phyloP scores from a whole-genome alignment of 2,797 vertebrate species.

The Nasua narica region DNA sequence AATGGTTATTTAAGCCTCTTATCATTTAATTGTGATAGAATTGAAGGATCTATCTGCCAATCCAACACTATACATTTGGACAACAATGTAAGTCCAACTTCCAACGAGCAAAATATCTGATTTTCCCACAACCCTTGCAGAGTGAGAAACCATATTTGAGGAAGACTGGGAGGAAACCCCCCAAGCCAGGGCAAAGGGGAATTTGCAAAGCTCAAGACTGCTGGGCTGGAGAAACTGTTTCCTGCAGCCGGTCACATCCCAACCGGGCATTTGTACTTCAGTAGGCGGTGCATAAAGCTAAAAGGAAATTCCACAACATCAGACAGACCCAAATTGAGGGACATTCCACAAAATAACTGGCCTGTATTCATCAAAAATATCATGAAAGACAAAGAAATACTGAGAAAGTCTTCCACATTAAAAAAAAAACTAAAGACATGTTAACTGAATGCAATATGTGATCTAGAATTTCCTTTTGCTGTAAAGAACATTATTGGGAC shows the following conservation, averaged over 20 bases:
- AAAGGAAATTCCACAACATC: constrained; percentile 51
- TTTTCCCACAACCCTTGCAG: neutral
- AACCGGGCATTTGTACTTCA: constrained; percentile 7
- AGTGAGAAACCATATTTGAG: neutral
- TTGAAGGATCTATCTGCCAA: neutral
- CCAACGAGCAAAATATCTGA: neutral
- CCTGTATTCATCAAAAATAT: constrained; percentile 50
- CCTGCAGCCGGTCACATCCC: neutral
- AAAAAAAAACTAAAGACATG: neutral
- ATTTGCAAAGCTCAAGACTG: neutral
- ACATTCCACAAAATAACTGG: constrained; percentile 56
- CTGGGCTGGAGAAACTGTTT: neutral
- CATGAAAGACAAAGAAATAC: constrained; percentile 44
- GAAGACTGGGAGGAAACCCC: neutral
- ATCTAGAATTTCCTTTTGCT: constrained; percentile 16
- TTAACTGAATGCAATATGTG: neutral
- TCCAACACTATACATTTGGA: neutral
- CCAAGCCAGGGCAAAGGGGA: neutral
- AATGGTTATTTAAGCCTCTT: neutral
- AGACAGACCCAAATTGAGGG: constrained; percentile 43
- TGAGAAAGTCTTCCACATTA: constrained; percentile 33
- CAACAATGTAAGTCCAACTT: neutral
- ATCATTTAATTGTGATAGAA: neutral
- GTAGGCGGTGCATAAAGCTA: neutral
- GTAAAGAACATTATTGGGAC: neutral